Evolutionary conservation across 2,888 invertebrate genomes (phyloP).

Genomic region (Congeria kusceri): DNA sequence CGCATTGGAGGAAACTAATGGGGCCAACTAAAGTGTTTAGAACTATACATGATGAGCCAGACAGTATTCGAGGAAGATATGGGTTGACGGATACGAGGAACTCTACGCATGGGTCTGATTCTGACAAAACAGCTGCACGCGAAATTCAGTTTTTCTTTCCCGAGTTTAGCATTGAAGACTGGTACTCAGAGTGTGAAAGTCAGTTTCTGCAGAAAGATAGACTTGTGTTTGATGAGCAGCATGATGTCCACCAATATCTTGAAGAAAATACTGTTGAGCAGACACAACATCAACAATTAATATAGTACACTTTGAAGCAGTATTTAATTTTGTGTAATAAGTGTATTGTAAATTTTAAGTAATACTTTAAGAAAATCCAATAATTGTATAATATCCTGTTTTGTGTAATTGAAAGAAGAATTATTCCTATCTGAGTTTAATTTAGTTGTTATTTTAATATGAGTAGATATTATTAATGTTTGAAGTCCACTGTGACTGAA

Average conservation of each 20-base stretch:
- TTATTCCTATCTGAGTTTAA: no score
- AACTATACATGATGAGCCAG: constrained; percentile 92
- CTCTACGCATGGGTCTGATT: constrained; percentile 97
- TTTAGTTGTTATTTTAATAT: no score
- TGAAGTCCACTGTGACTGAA: no score
- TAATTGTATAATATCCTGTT: no score
- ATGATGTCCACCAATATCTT: constrained; percentile 47
- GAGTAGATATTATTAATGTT: no score
- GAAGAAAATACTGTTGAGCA: background rate
- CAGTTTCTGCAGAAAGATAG: constrained; percentile 63
- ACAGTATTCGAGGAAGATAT: constrained; percentile 92
- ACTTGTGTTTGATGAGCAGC: constrained; percentile 70
- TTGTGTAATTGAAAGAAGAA: no score
- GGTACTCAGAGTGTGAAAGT: constrained; percentile 88
- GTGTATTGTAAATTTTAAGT: no score
- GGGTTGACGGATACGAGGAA: constrained; percentile 98
- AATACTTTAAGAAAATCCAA: no score
- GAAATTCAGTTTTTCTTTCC: constrained; percentile 95
- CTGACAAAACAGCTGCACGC: constrained; percentile 89
- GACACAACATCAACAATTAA: background rate
- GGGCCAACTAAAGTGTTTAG: constrained; percentile 93
- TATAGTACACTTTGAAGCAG: no score
- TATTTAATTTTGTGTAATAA: no score
- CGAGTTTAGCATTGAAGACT: constrained; percentile 90
- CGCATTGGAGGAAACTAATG: constrained; percentile 92